Evolutionary conservation across 2,797 vertebrate genomes (phyloP).

Genomic region (Cossypha caffra): DNA sequence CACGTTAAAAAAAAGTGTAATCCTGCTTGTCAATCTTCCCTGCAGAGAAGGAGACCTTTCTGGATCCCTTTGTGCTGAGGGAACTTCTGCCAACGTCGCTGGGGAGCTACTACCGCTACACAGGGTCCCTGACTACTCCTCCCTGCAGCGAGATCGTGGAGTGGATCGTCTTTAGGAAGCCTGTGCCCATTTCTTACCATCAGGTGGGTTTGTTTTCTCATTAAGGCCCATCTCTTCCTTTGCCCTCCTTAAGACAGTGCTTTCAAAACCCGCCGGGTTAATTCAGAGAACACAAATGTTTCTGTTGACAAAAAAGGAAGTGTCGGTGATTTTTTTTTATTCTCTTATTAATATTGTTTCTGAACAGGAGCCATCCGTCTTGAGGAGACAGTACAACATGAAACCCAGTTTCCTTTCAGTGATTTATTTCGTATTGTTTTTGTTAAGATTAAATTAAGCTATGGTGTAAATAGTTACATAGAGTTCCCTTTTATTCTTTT

Average conservation of each 20-base stretch:
- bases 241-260: neutral
- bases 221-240: neutral
- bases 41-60: constrained; percentile 94
- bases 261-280: neutral
- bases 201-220: constrained; percentile 81
- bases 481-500: constrained; percentile 40
- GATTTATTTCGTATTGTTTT: constrained; percentile 70
- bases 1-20: neutral
- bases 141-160: constrained; percentile 96
- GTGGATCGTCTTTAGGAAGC: constrained; percentile 93
- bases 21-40: constrained; percentile 40
- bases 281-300: neutral
- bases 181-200: constrained; percentile 91
- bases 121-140: constrained; percentile 93
- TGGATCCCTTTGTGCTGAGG: constrained; percentile 93
- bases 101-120: constrained; percentile 93
- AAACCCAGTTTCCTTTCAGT: constrained; percentile 62
- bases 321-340: neutral
- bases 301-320: constrained; percentile 63
- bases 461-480: constrained; percentile 65
- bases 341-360: constrained; percentile 49
- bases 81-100: constrained; percentile 88
- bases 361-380: constrained; percentile 52
- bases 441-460: constrained; percentile 64
- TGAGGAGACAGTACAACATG: constrained; percentile 56